Conservation (phyloP, 2,888 invertebrate genomes). For the Marronus borbonicus region DNA sequence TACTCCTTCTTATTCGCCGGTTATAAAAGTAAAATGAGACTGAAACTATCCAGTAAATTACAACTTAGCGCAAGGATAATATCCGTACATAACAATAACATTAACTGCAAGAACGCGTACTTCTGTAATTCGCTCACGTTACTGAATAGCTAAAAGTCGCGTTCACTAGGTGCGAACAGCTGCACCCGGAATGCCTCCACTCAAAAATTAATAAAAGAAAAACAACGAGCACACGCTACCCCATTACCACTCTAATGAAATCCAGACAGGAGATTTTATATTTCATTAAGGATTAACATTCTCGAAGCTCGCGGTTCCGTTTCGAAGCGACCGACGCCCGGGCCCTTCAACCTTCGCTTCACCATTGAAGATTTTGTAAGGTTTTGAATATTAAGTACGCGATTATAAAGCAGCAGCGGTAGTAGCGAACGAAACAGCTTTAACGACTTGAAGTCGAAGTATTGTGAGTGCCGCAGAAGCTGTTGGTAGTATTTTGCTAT, state of each 20-base stretch:
- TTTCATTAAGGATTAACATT: constrained; percentile 48
- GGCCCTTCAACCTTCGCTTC: not conserved
- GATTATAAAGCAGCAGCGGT: constrained; percentile 55
- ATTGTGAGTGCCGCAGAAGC: constrained; percentile 12
- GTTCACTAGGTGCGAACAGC: not conserved
- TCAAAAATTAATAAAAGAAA: constrained; percentile 5
- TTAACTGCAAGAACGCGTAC: no score
- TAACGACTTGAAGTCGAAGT: constrained; percentile 40
- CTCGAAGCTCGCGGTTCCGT: not conserved
- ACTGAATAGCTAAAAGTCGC: no score
- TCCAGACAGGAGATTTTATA: constrained; percentile 46
- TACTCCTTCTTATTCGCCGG: no score
- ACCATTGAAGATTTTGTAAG: constrained; percentile 54
- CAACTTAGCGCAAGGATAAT: no score
- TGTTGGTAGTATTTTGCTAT: not conserved
- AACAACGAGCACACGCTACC: constrained; percentile 13
- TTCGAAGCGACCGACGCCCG: not conserved
- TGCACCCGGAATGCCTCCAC: not conserved
- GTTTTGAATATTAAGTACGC: constrained; percentile 59
- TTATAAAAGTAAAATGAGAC: no score
- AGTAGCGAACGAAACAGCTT: not conserved
- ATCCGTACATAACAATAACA: no score
- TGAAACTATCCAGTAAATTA: no score
- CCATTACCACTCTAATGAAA: constrained; percentile 45
- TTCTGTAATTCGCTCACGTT: no score